Evolutionary conservation across 1,140 invertebrate species (phyloP).

Genomic region (Epicauta chinensis): DNA sequence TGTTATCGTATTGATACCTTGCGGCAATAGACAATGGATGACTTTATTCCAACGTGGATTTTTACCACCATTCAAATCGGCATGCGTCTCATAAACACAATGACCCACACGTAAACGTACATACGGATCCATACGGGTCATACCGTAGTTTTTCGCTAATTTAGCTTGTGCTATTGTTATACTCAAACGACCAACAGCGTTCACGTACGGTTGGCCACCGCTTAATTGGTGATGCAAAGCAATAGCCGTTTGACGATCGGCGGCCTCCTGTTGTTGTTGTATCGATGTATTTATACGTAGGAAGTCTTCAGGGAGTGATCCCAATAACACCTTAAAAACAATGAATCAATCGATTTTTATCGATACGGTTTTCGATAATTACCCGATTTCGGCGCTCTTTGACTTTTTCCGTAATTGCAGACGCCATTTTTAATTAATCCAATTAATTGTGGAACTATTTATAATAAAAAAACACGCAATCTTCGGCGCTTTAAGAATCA

Average conservation of each 20-base stretch:
- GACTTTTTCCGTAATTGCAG: slow-evolving; percentile 38
- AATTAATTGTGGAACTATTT: too few species aligned
- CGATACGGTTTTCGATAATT: slow-evolving; percentile 17
- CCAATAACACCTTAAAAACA: slow-evolving; percentile 59
- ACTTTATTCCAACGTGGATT: slow-evolving; percentile 93
- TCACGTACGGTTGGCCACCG: slow-evolving; percentile 34
- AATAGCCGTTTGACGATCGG: slow-evolving; percentile 74
- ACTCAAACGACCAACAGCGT: slow-evolving; percentile 65
- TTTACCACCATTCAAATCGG: slow-evolving; percentile 90
- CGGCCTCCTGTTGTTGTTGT: slow-evolving; percentile 58
- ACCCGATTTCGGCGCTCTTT: slow-evolving; percentile 36
- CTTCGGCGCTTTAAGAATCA: too few species aligned
- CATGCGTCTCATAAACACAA: slow-evolving; percentile 91
- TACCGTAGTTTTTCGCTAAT: slow-evolving; percentile 92
- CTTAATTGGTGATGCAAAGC: slow-evolving; percentile 72
- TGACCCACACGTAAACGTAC: slow-evolving; percentile 88
- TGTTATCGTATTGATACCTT: slow-evolving; percentile 80
- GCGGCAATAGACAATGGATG: slow-evolving; percentile 79
- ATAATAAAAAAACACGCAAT: too few species aligned
- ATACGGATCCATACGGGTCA: slow-evolving; percentile 95
- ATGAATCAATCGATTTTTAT: not conserved
- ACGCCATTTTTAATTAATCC: slow-evolving; percentile 29
- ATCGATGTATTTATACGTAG: slow-evolving; percentile 56
- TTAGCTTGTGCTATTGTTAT: slow-evolving; percentile 83
- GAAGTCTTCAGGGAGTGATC: slow-evolving; percentile 75